Conservation (phyloP, 2,113 vertebrate genomes). For the Bothrops jararaca region DNA sequence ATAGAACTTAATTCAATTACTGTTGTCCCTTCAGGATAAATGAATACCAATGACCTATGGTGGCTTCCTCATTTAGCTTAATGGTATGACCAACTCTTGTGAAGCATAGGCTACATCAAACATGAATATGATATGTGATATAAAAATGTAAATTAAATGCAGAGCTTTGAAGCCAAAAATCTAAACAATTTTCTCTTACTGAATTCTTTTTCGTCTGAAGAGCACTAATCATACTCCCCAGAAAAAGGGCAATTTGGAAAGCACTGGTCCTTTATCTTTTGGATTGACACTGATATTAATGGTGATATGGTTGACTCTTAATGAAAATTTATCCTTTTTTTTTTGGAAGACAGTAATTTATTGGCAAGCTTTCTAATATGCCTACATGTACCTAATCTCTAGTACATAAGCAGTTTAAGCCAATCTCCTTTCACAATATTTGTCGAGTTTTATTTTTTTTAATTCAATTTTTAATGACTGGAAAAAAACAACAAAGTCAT, state of each 20-base stretch:
- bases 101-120: neutral
- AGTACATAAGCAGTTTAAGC: constrained; percentile 5
- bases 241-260: neutral
- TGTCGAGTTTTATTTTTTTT: neutral
- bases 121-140: neutral
- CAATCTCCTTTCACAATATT: constrained; percentile 6
- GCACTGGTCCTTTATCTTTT: neutral
- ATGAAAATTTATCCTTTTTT: neutral
- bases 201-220: neutral
- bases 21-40: neutral
- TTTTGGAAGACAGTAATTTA: neutral
- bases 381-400: neutral
- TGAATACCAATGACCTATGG: neutral
- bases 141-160: neutral
- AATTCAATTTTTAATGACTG: constrained; percentile 16
- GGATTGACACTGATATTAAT: neutral
- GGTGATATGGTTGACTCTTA: neutral
- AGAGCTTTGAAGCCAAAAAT: neutral
- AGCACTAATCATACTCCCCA: neutral
- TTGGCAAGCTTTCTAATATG: neutral
- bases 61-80: neutral
- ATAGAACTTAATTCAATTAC: neutral
- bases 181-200: neutral
- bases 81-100: neutral
- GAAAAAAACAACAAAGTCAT: neutral